Evolutionary conservation across 1,140 invertebrate genomes (phyloP).

Genomic region (Bicyclus anynana): DNA sequence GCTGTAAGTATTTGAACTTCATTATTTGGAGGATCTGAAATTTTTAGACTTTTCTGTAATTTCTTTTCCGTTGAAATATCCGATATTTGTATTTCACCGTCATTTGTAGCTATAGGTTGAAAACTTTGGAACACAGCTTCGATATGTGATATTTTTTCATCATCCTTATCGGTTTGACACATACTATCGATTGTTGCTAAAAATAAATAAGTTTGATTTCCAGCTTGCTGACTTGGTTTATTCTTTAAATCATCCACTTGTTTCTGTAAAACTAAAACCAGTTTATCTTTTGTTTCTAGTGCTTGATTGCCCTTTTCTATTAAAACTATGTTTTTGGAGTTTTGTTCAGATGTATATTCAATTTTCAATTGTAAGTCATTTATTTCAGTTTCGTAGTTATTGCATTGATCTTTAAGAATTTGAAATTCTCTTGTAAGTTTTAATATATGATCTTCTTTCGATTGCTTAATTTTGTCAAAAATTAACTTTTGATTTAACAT

Average conservation of each 20-base stretch:
- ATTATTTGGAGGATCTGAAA: constrained; percentile 28
- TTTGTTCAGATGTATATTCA: constrained; percentile 10
- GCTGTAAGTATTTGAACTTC: constrained; percentile 51
- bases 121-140: not conserved
- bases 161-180: constrained; percentile 13
- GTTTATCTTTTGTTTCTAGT: constrained; percentile 39
- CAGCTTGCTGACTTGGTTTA: constrained; percentile 17
- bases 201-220: constrained; percentile 15
- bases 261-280: constrained; percentile 34
- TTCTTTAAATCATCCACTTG: constrained; percentile 36
- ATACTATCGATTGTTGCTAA: not conserved
- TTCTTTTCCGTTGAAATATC: constrained; percentile 5
- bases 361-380: constrained; percentile 41
- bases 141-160: no score
- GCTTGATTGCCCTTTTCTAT: constrained; percentile 25
- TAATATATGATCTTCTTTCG: constrained; percentile 39
- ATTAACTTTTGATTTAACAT: constrained; percentile 59
- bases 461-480: constrained; percentile 49
- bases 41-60: constrained; percentile 13
- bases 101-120: not conserved
- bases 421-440: constrained; percentile 52
- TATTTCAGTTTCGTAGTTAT: constrained; percentile 38
- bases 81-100: not conserved
- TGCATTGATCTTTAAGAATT: constrained; percentile 42
- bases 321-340: constrained; percentile 17